Percentiles rank a stretch among this genome's conserved stretches.
These are phyloP conservation scores for Pelecanus crispus DNA, from an alignment of 2,113 vertebrate species.

Conservation along the genomic window DNA sequence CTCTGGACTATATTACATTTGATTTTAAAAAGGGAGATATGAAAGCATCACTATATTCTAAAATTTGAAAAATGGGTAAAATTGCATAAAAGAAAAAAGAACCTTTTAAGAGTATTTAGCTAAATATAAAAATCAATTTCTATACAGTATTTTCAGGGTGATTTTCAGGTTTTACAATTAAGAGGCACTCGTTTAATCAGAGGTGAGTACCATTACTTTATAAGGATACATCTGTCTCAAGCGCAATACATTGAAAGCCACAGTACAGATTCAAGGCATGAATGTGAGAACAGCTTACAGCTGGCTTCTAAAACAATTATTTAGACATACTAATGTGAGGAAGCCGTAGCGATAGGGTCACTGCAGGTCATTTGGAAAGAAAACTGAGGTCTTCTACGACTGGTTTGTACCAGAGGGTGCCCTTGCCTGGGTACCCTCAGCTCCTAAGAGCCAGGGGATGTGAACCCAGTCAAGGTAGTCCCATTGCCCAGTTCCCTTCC, in stretches of 20 bases:
- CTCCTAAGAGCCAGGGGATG: not conserved
- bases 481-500: not conserved
- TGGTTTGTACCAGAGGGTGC: not conserved
- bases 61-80: not conserved
- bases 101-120: not conserved
- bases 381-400: not conserved
- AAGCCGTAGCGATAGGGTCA: not conserved
- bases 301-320: not conserved
- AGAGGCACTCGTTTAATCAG: not conserved
- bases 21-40: not conserved
- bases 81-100: not conserved
- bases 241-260: fast-evolving
- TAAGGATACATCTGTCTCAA: not conserved
- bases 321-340: not conserved
- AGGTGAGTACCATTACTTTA: not conserved
- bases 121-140: not conserved
- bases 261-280: not conserved
- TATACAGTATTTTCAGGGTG: not conserved
- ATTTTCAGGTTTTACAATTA: not conserved
- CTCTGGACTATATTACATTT: not conserved
- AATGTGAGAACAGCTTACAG: not conserved
- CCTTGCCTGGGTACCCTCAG: not conserved
- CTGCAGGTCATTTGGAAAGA: not conserved
- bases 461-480: not conserved
- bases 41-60: not conserved